Base-by-base conservation (phyloP, 2,797 vertebrate species). In the Clarias pachynema region DNA sequence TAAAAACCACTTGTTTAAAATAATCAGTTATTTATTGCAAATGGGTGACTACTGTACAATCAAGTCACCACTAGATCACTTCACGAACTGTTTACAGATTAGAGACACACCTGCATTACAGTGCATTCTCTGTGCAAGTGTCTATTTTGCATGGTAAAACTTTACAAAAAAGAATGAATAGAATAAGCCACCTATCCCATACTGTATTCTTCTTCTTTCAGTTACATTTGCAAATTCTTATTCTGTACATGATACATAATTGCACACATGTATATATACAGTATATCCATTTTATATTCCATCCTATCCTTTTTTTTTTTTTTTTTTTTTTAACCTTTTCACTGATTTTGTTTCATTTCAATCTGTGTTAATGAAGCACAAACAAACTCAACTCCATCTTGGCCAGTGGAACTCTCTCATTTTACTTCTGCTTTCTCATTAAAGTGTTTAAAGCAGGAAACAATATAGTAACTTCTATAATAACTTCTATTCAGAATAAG, bases 51-150 rank as follows among this genome's bases (percentile, higher is more conserved):
- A 37, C n/a, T n/a, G n/a, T n/a, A n/a, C 34, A 79, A n/a, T 79
- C 26, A 65, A 72, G 16, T 34, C 53, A 78, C 59, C 69, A 37
- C 26, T 14, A 29, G 34, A 31, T 82, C 49, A 3, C 18, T 31
- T 34, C n/a, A 44, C 1, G 16, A 24, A 29, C 10, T 24, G 5
- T 44, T 29, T 72, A 26, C 44, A 15, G 18, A n/a, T 85, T 15
- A 34, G 20, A n/a, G 53, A 59, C 16, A 80, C 40, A 80, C 62
- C 60, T 81, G 40, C 78, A 60, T n/a, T 62, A 24, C 75, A 22
- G 77, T 31, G 65, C 53, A 62, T 26, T 79, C 37, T 40, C 57
- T 40, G 26, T 16, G 22, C 22, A 18, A n/a, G 22, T 62, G 57
- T 79, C 22, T 44, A 44, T 4, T 62, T 18, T 40, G 12, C 34